Evolutionary conservation across 2,797 vertebrate genomes (phyloP), one percentile per base, ranked within the genome.

Genomic region (Cuniculus paca): DNA sequence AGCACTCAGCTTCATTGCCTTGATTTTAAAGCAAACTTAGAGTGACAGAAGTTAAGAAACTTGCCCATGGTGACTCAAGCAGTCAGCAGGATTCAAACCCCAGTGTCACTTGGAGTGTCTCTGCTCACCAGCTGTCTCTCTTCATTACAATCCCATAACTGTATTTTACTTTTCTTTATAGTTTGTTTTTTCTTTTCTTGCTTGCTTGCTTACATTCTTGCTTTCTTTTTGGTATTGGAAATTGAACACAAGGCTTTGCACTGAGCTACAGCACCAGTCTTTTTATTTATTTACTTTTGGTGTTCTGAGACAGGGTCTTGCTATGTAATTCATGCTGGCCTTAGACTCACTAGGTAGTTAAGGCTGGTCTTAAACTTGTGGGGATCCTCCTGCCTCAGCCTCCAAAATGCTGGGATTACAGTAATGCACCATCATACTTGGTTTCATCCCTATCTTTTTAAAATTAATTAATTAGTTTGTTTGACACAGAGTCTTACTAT

Each of bases 121-220:
- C 70, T 87, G 79, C 61, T 80, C 28, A 60, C 26, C 60, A 50
- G 50, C 75, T 0, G 0, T 36, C 39, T 89, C 52, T 82, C n/a
- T 24, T 36, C 3, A 3, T 5, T 1, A 6, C 6, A 54, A 8
- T 77, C 72, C 19, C n/a, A 45, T 16, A 58, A 24, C 10, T 74
- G 60, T 42, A 31, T 19, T 70, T 84, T 84, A 58, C 45, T 83
- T 94, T 90, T 45, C 58, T 94, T 83, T 39, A 80, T 36, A 94
- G n/a, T 84, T 63, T 52, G 13, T 52, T 16, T 63, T 63, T 63
- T 65, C 58, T n/a, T 34, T 34, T 34, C 14, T 60, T 60, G 16
- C 63, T 65, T n/a, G 63, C 34, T 65, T 65, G 63, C 5, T 11
- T n/a, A 16, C 16, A n/a, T 65, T 65, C 34, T 65, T 65, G 63